Evolutionary conservation across 2,113 vertebrate species (phyloP).

Genomic region (Motacilla tschutschensis): DNA sequence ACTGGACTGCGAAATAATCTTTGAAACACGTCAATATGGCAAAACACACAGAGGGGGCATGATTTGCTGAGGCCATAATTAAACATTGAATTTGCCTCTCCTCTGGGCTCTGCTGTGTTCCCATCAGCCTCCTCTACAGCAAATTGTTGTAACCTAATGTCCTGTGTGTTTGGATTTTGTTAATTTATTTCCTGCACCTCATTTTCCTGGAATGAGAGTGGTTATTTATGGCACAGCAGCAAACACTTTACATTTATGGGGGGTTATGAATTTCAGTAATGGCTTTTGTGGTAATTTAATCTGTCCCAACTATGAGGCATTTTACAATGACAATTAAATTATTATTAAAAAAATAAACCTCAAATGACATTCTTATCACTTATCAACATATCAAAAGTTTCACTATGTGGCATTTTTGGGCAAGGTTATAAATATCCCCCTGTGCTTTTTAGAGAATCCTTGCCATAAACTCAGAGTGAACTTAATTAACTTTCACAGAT

Average conservation of each 20-base stretch:
- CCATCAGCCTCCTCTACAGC: constrained; percentile 48
- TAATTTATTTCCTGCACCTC: constrained; percentile 79
- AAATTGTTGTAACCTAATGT: constrained; percentile 74
- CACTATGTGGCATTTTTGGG: constrained; percentile 53
- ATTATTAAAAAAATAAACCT: constrained; percentile 81
- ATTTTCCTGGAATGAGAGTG: constrained; percentile 72
- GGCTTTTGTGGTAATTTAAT: constrained; percentile 80
- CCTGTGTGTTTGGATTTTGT: constrained; percentile 73
- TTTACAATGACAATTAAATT: constrained; percentile 83
- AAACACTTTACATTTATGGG: constrained; percentile 80
- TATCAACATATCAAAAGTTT: constrained; percentile 78
- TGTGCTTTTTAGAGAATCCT: constrained; percentile 47
- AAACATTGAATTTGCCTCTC: constrained; percentile 62
- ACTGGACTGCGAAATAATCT: constrained; percentile 7
- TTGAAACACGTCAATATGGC: constrained; percentile 38
- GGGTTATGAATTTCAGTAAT: constrained; percentile 81
- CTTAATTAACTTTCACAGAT: constrained; percentile 75
- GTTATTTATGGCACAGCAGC: constrained; percentile 75
- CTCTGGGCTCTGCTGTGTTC: constrained; percentile 41
- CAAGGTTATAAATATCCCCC: constrained; percentile 63
- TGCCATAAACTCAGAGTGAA: constrained; percentile 70
- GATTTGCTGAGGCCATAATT: constrained; percentile 70
- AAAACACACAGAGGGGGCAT: constrained; percentile 34
- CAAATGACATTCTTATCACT: constrained; percentile 75
- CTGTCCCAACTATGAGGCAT: constrained; percentile 77